phyloP scores from a whole-genome alignment of 1,140 invertebrate genomes.

The Diuraphis noxia region DNA sequence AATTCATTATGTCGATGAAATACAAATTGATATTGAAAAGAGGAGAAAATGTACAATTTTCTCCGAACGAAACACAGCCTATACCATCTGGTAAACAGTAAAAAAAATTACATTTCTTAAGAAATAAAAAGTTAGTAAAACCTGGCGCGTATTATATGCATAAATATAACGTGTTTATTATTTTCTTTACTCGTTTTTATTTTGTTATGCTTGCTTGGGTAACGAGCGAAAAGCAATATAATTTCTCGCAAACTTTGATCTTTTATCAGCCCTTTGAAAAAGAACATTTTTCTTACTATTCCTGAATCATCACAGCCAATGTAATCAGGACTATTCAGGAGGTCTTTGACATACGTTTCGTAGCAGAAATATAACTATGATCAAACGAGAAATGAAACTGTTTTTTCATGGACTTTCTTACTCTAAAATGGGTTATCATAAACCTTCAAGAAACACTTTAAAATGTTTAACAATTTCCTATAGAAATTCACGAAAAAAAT shows the following conservation, averaged over 20 bases:
- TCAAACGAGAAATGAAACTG: neutral
- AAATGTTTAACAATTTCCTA: neutral
- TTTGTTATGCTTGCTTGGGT: neutral
- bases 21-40: neutral
- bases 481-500: neutral
- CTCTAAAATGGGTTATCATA: neutral
- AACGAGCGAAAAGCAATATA: constrained; percentile 10
- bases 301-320: neutral
- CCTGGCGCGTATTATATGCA: neutral
- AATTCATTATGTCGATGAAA: neutral
- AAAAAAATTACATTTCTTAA: neutral
- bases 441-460: neutral
- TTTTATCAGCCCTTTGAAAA: constrained; percentile 15
- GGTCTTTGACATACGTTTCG: neutral
- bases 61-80: neutral
- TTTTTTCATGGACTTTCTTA: neutral
- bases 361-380: neutral
- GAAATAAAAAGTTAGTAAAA: neutral
- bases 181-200: constrained; percentile 12
- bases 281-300: constrained; percentile 10
- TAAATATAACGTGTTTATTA: neutral
- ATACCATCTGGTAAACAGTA: neutral
- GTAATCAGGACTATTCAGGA: no score
- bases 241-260: constrained; percentile 38
- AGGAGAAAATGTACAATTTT: neutral